Base-by-base conservation (phyloP, 2,797 vertebrate genomes). In the Microctenopoma stevenorrisi region DNA sequence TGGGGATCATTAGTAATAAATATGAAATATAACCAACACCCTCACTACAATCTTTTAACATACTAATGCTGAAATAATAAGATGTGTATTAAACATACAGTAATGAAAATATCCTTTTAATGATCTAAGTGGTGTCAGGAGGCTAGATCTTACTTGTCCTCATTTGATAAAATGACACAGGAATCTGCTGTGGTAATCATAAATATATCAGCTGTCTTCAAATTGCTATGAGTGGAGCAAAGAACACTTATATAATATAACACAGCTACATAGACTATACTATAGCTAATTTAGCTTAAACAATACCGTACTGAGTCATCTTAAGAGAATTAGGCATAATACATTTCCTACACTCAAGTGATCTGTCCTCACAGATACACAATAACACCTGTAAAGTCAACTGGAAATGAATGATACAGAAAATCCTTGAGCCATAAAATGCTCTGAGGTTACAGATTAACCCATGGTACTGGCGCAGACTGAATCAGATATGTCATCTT, bases 381-480 rank as follows among this genome's bases (percentile, higher is more conserved):
- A 26, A 13, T 37, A 26, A 53, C 30, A 57, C 53, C 60, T 43
- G 4, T 54, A 35, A 40, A 74, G 65, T 49, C 49, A 28, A 42
- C 60, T 38, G 64, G 15, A 52, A 3, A 30, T n/a, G 72, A 64
- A 51, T 52, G 26, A 67, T 47, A 16, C 33, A 55, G 22, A 66
- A 72, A 60, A 49, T 26, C 16, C 22, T 35, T 54, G 43, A 80
- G 42, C 47, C n/a, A 42, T 78, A 33, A 73, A 58, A 44, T 53
- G 18, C 50, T 26, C 3, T n/a, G 25, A 68, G 57, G 49, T 82
- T 68, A 54, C 56, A 15, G 72, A 79, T 84, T 58, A 78, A 88
- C 86, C 78, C 88, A 85, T 82, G 38, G 25, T 64, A 46, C n/a
- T 11, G 16, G 22, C 52, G 8, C 30, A 53, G 48, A 37, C 25